A percentile compares a stretch with the other conserved stretches of the same genome.
These are phyloP conservation scores for Papilio glaucus DNA, from an alignment of 1,140 invertebrate genomes.

Conservation along the genomic window DNA sequence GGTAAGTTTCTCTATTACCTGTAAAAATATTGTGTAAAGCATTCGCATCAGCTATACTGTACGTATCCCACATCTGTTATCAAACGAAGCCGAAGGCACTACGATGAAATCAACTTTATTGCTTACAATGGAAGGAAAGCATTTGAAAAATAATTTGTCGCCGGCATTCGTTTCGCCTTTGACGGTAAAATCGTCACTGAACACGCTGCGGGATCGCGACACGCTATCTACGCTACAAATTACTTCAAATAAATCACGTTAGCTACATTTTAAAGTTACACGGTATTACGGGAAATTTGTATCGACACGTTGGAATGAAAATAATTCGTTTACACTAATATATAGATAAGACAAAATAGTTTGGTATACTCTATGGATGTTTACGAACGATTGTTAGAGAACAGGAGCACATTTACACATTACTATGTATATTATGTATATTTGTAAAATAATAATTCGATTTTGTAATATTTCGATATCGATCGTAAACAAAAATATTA, in stretches of 20 bases:
- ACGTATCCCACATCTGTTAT: conserved; percentile 60
- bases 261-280: conserved; percentile 5
- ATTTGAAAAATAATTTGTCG: conserved; percentile 76
- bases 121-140: conserved; percentile 76
- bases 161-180: conserved; percentile 64
- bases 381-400: conserved; percentile 43
- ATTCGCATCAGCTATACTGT: conserved; percentile 75
- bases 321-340: conserved; percentile 43
- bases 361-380: conserved; percentile 50
- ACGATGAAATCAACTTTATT: conserved; percentile 79
- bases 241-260: conserved; percentile 49
- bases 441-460: conserved; percentile 41
- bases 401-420: conserved; percentile 49
- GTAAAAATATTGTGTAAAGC: conserved; percentile 82
- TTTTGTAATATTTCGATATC: conserved; percentile 56
- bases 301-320: conserved; percentile 62
- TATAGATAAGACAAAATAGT: conserved; percentile 52
- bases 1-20: conserved; percentile 78
- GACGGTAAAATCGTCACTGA: conserved; percentile 56
- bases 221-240: conserved; percentile 56
- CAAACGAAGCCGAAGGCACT: conserved; percentile 81
- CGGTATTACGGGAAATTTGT: conserved; percentile 51
- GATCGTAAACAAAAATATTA: conserved; percentile 78
- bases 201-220: conserved; percentile 50
- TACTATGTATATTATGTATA: conserved; percentile 40